Conservation (phyloP, 2,797 vertebrate genomes). For the Schizopygopsis malacanthus region DNA sequence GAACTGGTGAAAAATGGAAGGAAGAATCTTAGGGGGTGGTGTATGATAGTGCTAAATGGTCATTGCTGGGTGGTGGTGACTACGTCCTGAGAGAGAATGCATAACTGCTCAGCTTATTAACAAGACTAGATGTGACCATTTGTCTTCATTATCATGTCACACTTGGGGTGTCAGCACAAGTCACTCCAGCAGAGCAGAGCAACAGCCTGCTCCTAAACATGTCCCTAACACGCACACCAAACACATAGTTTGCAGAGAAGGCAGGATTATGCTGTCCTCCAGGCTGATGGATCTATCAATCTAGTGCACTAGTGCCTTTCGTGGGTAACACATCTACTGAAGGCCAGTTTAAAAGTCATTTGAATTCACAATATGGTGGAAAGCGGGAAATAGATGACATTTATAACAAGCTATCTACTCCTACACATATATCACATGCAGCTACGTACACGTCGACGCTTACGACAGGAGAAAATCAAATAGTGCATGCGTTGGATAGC, state of each 20-base stretch:
- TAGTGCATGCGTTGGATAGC: neutral
- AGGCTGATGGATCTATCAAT: conserved; percentile 5
- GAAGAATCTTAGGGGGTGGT: neutral
- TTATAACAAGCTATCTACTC: neutral
- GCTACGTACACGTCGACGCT: too few species aligned
- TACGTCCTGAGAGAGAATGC: conserved; percentile 35
- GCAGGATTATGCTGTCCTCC: conserved; percentile 1
- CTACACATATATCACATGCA: neutral
- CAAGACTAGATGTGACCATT: conserved; percentile 55
- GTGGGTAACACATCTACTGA: neutral
- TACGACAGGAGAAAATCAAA: neutral
- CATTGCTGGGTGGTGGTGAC: conserved; percentile 45
- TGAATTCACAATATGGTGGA: neutral
- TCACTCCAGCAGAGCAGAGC: conserved; percentile 47
- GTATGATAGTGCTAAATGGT: conserved; percentile 13
- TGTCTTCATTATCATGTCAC: conserved; percentile 64
- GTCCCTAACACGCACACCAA: conserved; percentile 31
- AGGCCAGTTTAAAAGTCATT: neutral
- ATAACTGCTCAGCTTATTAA: conserved; percentile 49
- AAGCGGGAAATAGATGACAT: neutral
- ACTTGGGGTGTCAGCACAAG: conserved; percentile 49
- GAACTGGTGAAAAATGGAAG: neutral
- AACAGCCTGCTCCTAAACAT: conserved; percentile 34
- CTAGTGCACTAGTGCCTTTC: neutral
- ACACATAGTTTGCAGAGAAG: conserved; percentile 44